phyloP scores from a whole-genome alignment of 2,888 invertebrate genomes.

The Polietes domitor region DNA sequence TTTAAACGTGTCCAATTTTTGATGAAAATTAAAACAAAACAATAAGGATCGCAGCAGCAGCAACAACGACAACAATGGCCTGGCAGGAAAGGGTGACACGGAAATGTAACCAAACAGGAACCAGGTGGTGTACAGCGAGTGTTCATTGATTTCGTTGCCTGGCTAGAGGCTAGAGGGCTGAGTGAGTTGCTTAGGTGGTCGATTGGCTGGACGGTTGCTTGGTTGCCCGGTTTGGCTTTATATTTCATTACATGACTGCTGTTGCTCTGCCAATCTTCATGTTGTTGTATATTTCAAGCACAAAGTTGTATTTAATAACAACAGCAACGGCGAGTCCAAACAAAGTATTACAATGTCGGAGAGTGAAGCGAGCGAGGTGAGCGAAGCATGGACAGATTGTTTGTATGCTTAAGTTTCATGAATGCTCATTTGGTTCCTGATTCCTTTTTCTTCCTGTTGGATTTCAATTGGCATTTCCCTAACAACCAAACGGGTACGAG shows the following conservation, averaged over 20 bases:
- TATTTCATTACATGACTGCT: conserved; percentile 11
- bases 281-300: conserved; percentile 9
- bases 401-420: conserved; percentile 17
- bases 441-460: background rate
- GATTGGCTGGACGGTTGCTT: background rate
- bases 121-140: conserved; percentile 50
- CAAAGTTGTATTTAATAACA: conserved; percentile 38
- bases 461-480: conserved; percentile 39
- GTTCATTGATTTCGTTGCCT: conserved; percentile 47
- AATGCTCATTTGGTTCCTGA: conserved; percentile 44
- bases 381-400: background rate
- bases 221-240: background rate
- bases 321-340: background rate
- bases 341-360: background rate
- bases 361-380: background rate
- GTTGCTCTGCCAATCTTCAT: conserved; percentile 37
- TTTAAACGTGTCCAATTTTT: conserved; percentile 41
- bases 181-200: conserved; percentile 18
- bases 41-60: conserved; percentile 3
- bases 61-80: no score
- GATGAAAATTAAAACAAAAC: conserved; percentile 38
- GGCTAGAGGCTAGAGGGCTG: background rate
- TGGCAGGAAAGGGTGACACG: conserved; percentile 58
- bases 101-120: conserved; percentile 62
- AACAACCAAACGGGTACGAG: conserved; percentile 21